Evolutionary conservation across 2,888 invertebrate genomes (phyloP), one percentile per base, ranked within the genome.

Genomic region (Melanostoma scalare): DNA sequence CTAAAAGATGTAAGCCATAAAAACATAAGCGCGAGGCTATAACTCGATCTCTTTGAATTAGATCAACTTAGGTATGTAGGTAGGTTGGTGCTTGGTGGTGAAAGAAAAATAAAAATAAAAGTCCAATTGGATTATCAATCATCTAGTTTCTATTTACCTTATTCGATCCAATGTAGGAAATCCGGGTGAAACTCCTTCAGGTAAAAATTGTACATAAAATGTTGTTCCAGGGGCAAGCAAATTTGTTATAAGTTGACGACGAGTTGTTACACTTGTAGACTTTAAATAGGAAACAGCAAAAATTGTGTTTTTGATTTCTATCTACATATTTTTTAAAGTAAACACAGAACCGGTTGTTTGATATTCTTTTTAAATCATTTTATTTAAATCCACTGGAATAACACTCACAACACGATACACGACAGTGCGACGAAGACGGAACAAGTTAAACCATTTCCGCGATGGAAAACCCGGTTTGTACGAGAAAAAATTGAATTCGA

Each of bases 151-250:
- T 79, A 63, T 61, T 68, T 80, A 80, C 74, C 74, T 74, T 38
- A 35, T 53, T 60, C 4, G 50, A 55, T 30, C 58, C 6, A n/a
- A 10, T 46, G 35, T 33, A 33, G 38, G 67, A 60, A 72, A 72
- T 75, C 65, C 71, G 48, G 58, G 65, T 75, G 60, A 71, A 65
- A 58, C 68, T 68, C 44, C 69, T 80, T 20, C 67, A 72, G 52
- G 31, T 74, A 50, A 9, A 35, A 55, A 38, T 38, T 36, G 44
- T 40, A 20, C 38, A 3, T 71, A n/a, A 35, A 50, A 38, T 56
- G 44, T 4, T 46, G 8, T 56, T 10, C 20, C 56, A 8, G 40
- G 20, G n/a, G n/a, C n/a, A n/a, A n/a, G n/a, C n/a, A n/a, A n/a
- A n/a, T n/a, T n/a, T n/a, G n/a, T n/a, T n/a, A n/a, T n/a, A n/a